Evolutionary conservation across 2,113 vertebrate species (phyloP).

Genomic region (Thermophis baileyi): DNA sequence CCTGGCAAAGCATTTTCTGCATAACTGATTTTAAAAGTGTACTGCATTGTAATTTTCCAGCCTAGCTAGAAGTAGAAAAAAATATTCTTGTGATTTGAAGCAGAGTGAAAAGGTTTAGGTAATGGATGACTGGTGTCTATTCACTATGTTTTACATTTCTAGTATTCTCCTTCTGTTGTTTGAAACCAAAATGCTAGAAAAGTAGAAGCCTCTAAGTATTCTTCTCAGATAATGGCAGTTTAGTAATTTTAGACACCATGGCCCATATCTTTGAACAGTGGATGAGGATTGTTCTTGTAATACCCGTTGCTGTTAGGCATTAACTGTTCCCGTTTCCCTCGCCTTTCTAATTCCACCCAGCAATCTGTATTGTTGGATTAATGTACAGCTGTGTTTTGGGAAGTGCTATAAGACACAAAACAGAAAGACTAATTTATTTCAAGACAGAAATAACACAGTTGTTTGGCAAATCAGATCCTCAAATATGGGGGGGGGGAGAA

Average conservation of each 20-base stretch:
- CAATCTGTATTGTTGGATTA: not conserved
- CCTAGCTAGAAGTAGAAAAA: constrained; percentile 40
- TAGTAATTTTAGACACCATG: constrained; percentile 23
- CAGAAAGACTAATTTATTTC: constrained; percentile 19
- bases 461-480: constrained; percentile 16
- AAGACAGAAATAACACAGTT: constrained; percentile 13
- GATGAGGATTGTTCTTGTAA: not conserved
- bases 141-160: constrained; percentile 22
- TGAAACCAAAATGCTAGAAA: constrained; percentile 23
- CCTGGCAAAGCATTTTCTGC: not conserved
- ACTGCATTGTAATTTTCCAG: constrained; percentile 24
- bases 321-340: not conserved
- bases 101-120: constrained; percentile 38
- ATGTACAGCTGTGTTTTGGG: constrained; percentile 5
- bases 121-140: constrained; percentile 6
- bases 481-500: not conserved
- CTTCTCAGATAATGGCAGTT: constrained; percentile 19
- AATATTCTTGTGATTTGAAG: constrained; percentile 17
- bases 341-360: not conserved
- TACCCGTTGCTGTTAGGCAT: constrained; percentile 12
- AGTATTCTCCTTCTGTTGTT: constrained; percentile 12
- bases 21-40: not conserved
- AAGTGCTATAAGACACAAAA: constrained; percentile 21
- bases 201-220: not conserved
- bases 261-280: not conserved